phyloP scores from a whole-genome alignment of 2,888 invertebrate species.

The Thyatira batis region DNA sequence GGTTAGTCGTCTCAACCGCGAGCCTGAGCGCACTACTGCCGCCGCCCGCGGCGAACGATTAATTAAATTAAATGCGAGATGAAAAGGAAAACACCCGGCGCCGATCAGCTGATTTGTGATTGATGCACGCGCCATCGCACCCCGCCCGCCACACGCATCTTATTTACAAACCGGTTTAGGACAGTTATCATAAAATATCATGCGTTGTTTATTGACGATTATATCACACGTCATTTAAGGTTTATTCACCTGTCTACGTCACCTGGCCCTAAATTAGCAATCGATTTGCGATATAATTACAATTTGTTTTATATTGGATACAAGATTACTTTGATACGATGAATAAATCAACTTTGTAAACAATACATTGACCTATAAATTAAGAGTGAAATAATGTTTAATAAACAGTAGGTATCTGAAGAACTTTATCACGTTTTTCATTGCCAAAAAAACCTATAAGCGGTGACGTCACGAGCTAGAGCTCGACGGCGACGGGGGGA shows the following conservation, averaged over 20 bases:
- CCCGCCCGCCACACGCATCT: constrained; percentile 46
- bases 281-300: constrained; percentile 9
- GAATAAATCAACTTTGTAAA: constrained; percentile 22
- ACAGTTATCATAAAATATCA: constrained; percentile 55
- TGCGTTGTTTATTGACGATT: constrained; percentile 52
- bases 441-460: constrained; percentile 71
- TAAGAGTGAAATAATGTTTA: constrained; percentile 42
- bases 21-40: constrained; percentile 17
- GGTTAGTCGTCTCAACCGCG: constrained; percentile 33
- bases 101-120: constrained; percentile 76
- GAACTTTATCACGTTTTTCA: constrained; percentile 68
- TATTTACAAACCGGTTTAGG: constrained; percentile 64
- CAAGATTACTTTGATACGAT: not conserved
- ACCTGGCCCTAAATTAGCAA: constrained; percentile 4
- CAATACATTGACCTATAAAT: constrained; percentile 45
- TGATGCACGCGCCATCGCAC: constrained; percentile 58
- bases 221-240: constrained; percentile 50
- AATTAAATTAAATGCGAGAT: constrained; percentile 74
- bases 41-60: constrained; percentile 67
- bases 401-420: constrained; percentile 39
- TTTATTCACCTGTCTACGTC: constrained; percentile 17
- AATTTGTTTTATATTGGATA: not conserved
- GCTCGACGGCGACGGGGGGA: constrained; percentile 50
- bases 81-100: constrained; percentile 68
- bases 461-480: constrained; percentile 73